Evolutionary conservation across 2,797 vertebrate species (phyloP), one percentile per base, ranked within the genome.

Genomic region (Siniperca undulata): DNA sequence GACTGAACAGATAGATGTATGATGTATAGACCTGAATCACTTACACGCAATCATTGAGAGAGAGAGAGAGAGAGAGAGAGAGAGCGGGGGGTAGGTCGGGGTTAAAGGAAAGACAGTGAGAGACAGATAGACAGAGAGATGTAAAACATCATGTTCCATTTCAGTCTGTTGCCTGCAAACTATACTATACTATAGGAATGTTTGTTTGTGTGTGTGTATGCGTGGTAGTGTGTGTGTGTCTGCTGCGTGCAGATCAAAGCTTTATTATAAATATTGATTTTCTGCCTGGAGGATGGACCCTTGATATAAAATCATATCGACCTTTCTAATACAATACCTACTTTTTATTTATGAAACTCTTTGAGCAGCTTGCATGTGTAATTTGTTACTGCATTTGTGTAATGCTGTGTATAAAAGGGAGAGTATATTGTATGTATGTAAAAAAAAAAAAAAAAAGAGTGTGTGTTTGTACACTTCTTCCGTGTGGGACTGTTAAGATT

Each of bases 191-290:
- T 61, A 20, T 56, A 75, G 42, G 27, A 61, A 73, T 67, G 60
- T 27, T 1, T 58, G 11, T 50, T 44, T 66, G 13, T 72, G 24
- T 40, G 34, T 64, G 42, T 38, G 60, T 16, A 7, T 11, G 44
- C 24, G 20, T 61, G 36, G 34, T 10, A 24, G 52, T 64, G 70
- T 74, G 67, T 48, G 48, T 48, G 48, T 60, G 58, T 77, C 11
- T 16, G 19, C 79, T 70, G 80, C 55, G 20, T 86, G 74, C 30
- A 59, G 83, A 91, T 91, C 84, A 90, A 88, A 91, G 86, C 88
- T 91, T 93, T 93, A 93, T 93, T 92, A 94, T 91, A 92, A 90
- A 92, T 89, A 96, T 95, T 90, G 95, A 96, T 95, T 95, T 95
- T 87, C 91, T 94, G 93, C 91, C 92, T 85, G 56, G 69, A 79